Evolutionary conservation across 2,888 invertebrate species (phyloP).

Genomic region (Mechanitis messenoides): DNA sequence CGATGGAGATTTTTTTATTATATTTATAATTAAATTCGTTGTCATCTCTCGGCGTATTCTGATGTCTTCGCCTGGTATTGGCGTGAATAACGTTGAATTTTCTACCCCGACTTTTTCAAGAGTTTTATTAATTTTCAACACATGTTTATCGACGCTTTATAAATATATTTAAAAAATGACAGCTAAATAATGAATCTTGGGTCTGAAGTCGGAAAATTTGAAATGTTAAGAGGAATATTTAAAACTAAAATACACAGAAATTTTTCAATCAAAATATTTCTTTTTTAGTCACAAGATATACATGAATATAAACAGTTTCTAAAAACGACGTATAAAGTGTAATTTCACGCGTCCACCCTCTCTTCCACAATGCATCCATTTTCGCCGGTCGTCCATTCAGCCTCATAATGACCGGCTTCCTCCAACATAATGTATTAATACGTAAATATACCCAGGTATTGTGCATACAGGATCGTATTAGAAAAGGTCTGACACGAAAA

Average conservation of each 20-base stretch:
- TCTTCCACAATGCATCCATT: slow-evolving; percentile 45
- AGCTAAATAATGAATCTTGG: slow-evolving; percentile 19
- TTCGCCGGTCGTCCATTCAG: slow-evolving; percentile 42
- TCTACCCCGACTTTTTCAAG: slow-evolving; percentile 47
- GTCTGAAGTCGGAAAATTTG: neutral
- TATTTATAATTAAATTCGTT: slow-evolving; percentile 76
- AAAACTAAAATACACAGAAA: neutral
- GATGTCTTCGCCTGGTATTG: slow-evolving; percentile 68
- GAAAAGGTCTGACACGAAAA: slow-evolving; percentile 59
- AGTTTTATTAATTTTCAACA: slow-evolving; percentile 55
- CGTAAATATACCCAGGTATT: slow-evolving; percentile 53
- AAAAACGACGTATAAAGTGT: slow-evolving; percentile 33
- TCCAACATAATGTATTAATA: slow-evolving; percentile 49
- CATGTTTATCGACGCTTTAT: slow-evolving; percentile 20
- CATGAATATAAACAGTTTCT: slow-evolving; percentile 21
- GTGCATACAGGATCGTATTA: slow-evolving; percentile 42
- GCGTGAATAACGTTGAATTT: slow-evolving; percentile 62
- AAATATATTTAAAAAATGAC: slow-evolving; percentile 26
- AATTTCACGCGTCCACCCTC: slow-evolving; percentile 47
- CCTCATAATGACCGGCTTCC: slow-evolving; percentile 59
- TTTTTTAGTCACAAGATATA: neutral
- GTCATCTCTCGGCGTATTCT: slow-evolving; percentile 66
- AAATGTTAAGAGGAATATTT: neutral
- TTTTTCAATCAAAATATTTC: neutral
- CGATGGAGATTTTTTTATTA: slow-evolving; percentile 70